Percentiles rank a stretch among this genome's conserved stretches.
These are phyloP conservation scores for Smutsia gigantea DNA, from an alignment of 2,797 vertebrate genomes.

Conservation along the genomic window DNA sequence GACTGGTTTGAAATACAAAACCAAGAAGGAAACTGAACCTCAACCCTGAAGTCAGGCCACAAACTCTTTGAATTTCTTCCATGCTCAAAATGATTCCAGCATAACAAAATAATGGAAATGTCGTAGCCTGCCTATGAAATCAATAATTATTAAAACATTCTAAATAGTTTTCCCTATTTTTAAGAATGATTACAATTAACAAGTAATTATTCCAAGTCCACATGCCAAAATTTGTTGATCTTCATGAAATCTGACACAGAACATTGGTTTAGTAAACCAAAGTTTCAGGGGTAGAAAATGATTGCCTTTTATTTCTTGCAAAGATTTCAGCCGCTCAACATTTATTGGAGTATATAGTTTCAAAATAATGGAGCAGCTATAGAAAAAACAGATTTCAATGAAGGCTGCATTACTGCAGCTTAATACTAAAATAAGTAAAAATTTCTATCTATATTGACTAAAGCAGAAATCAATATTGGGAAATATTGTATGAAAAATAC, in stretches of 20 bases:
- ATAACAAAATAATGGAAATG: slow-evolving; percentile 33
- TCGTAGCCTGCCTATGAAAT: neutral
- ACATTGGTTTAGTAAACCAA: slow-evolving; percentile 11
- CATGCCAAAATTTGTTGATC: neutral
- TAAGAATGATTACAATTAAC: neutral
- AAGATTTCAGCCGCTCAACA: slow-evolving; percentile 25
- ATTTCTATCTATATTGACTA: slow-evolving; percentile 49
- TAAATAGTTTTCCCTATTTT: slow-evolving; percentile 14
- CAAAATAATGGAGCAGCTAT: slow-evolving; percentile 50
- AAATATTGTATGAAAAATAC: slow-evolving; percentile 35
- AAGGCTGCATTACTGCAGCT: slow-evolving; percentile 26
- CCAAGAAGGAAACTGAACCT: slow-evolving; percentile 70
- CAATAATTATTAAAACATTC: neutral
- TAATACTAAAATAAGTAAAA: slow-evolving; percentile 58
- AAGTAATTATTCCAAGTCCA: neutral
- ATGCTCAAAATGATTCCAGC: slow-evolving; percentile 42
- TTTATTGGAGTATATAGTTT: slow-evolving; percentile 32
- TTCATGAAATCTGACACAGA: slow-evolving; percentile 9
- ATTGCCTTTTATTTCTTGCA: neutral
- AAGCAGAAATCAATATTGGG: slow-evolving; percentile 59
- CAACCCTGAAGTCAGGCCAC: slow-evolving; percentile 65
- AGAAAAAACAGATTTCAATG: slow-evolving; percentile 67
- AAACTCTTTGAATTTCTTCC: slow-evolving; percentile 71
- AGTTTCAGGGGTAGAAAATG: neutral
- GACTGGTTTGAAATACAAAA: slow-evolving; percentile 71